A percentile compares a stretch with the other conserved stretches of the same genome.
These are phyloP conservation scores for Drosophila hawaiiensis DNA, from an alignment of 2,888 invertebrate species.

Conservation along the genomic window DNA sequence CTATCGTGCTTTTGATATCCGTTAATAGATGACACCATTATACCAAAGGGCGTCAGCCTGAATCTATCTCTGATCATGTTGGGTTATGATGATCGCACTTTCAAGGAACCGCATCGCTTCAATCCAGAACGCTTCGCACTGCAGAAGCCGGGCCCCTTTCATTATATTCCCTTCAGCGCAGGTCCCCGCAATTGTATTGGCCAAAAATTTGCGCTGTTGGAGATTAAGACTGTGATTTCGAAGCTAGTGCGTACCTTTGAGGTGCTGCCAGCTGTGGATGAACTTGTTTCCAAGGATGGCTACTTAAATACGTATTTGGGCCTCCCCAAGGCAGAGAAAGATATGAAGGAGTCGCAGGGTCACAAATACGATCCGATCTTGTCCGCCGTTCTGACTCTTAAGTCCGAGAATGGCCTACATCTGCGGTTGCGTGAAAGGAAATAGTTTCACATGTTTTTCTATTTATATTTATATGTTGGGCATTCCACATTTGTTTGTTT, in stretches of 20 bases:
- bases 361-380: slow-evolving; percentile 85
- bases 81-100: slow-evolving; percentile 80
- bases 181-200: slow-evolving; percentile 88
- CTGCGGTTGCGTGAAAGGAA: slow-evolving; percentile 83
- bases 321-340: slow-evolving; percentile 44
- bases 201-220: slow-evolving; percentile 86
- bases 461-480: neutral
- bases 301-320: slow-evolving; percentile 64
- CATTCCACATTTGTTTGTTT: neutral
- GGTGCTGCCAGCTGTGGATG: slow-evolving; percentile 80
- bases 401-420: slow-evolving; percentile 86
- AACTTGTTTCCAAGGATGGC: slow-evolving; percentile 74
- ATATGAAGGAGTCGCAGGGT: slow-evolving; percentile 37
- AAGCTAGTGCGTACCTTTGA: slow-evolving; percentile 86
- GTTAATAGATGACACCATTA: slow-evolving; percentile 75
- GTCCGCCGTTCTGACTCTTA: slow-evolving; percentile 85
- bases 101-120: slow-evolving; percentile 81
- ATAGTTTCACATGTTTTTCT: slow-evolving; percentile 15
- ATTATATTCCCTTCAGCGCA: slow-evolving; percentile 88
- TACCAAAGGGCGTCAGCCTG: slow-evolving; percentile 76
- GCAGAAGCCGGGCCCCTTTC: slow-evolving; percentile 85
- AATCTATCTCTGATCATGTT: slow-evolving; percentile 72
- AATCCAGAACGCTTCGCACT: slow-evolving; percentile 87
- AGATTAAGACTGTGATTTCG: slow-evolving; percentile 86
- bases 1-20: neutral